Conservation (phyloP, 2,888 invertebrate species). For the Cheilosia urbana region DNA sequence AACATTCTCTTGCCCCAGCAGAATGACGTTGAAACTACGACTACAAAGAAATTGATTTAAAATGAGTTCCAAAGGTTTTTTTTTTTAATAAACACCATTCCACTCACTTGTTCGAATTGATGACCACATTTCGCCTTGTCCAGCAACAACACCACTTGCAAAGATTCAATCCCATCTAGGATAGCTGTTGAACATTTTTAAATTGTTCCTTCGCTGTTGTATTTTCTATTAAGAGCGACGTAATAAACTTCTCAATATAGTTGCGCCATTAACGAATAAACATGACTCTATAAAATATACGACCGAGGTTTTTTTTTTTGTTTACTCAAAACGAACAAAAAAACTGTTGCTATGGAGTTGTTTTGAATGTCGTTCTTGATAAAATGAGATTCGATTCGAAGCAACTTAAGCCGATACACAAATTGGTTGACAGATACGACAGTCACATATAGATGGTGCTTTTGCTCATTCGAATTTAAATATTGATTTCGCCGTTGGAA, state of each 20-base stretch:
- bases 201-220: neutral
- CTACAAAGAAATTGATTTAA: slow-evolving; percentile 18
- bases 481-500: too few relatives aligned
- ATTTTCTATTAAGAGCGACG: too few relatives aligned
- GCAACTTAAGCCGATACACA: too few relatives aligned
- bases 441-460: too few relatives aligned
- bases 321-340: neutral
- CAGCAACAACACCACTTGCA: slow-evolving; percentile 73
- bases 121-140: slow-evolving; percentile 47
- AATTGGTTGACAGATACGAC: too few relatives aligned
- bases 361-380: neutral
- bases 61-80: neutral
- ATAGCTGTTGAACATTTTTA: slow-evolving; percentile 11
- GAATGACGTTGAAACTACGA: slow-evolving; percentile 77
- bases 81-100: too few relatives aligned
- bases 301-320: neutral
- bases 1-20: slow-evolving; percentile 79
- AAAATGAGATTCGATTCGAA: too few relatives aligned
- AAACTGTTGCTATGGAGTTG: neutral
- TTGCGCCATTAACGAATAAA: too few relatives aligned
- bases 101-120: slow-evolving; percentile 28
- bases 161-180: slow-evolving; percentile 75
- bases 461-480: too few relatives aligned
- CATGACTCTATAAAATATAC: neutral
- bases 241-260: neutral